A percentile compares a stretch with the other conserved stretches of the same genome.
Conservation (phyloP, 2,797 vertebrate genomes). For the Hoplostethus atlanticus region DNA sequence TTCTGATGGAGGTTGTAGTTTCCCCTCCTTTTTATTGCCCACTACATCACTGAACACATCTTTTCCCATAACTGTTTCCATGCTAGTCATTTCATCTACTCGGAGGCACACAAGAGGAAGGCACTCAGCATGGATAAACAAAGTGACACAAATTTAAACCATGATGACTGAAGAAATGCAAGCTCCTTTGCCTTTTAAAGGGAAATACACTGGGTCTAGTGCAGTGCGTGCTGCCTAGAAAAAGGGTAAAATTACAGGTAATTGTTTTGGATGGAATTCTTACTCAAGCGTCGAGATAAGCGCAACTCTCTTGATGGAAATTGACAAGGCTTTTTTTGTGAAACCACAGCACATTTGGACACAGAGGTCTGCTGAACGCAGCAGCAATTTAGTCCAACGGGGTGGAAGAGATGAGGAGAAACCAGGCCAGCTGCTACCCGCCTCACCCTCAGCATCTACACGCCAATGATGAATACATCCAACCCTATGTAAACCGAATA, state of each 20-base stretch:
- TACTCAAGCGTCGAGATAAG: slow-evolving; percentile 12
- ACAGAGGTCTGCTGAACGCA: slow-evolving; percentile 13
- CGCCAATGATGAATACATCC: background rate
- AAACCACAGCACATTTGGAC: slow-evolving; percentile 20
- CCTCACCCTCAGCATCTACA: slow-evolving; percentile 11
- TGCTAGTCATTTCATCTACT: slow-evolving; percentile 19
- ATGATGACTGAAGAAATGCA: background rate
- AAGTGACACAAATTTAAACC: slow-evolving; percentile 19
- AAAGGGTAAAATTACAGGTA: slow-evolving; percentile 18
- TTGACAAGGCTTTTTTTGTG: background rate
- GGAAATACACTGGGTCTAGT: background rate
- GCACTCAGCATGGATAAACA: slow-evolving; percentile 10
- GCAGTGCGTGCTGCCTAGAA: slow-evolving; percentile 4
- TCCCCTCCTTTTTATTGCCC: slow-evolving; percentile 14
- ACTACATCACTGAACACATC: slow-evolving; percentile 2
- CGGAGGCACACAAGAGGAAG: background rate
- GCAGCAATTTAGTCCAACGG: slow-evolving; percentile 35
- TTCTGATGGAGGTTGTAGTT: background rate
- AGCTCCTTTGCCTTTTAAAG: background rate
- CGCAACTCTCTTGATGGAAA: slow-evolving; percentile 5
- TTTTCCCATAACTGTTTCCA: slow-evolving; percentile 10
- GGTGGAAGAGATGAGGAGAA: slow-evolving; percentile 42
- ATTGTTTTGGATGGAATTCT: slow-evolving; percentile 14
- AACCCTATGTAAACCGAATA: slow-evolving; percentile 1
- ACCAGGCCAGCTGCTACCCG: slow-evolving; percentile 41